Conservation (phyloP, 2,797 vertebrate species). For the Anabas testudineus region DNA sequence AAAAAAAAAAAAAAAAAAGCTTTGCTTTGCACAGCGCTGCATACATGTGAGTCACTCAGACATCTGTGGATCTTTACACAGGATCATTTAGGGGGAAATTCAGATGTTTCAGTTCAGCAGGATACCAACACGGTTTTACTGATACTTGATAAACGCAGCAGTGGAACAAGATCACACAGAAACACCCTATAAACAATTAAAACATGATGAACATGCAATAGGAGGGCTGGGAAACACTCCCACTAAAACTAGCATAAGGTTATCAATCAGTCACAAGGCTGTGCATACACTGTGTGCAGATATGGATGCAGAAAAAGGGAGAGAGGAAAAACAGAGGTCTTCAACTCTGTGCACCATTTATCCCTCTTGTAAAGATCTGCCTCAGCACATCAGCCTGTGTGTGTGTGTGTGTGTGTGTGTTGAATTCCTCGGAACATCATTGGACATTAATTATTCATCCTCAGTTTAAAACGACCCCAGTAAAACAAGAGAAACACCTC, state of each 20-base stretch:
- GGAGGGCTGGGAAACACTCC: not conserved
- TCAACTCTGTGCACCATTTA: slow-evolving; percentile 12
- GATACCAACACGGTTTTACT: no score
- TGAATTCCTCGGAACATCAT: slow-evolving; percentile 38
- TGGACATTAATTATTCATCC: slow-evolving; percentile 52
- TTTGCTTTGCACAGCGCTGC: slow-evolving; percentile 38
- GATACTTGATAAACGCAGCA: no score
- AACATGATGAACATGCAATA: not conserved
- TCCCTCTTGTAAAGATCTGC: slow-evolving; percentile 37
- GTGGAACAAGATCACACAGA: no score
- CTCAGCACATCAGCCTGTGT: slow-evolving; percentile 34
- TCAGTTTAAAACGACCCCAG: slow-evolving; percentile 29
- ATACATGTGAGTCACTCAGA: slow-evolving; percentile 36
- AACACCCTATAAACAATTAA: no score
- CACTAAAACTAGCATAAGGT: not conserved
- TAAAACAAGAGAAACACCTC: slow-evolving; percentile 23
- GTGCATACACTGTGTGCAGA: not conserved
- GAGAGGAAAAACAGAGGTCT: not conserved
- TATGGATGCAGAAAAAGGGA: slow-evolving; percentile 29
- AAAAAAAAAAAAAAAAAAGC: slow-evolving; percentile 14
- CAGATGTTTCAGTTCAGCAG: not conserved
- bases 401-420: no score
- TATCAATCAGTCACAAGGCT: slow-evolving; percentile 1
- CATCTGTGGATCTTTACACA: slow-evolving; percentile 20
- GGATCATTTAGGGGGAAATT: not conserved